phyloP scores from a whole-genome alignment of 2,113 vertebrate species.

The Tenebrosternarchus preto region DNA sequence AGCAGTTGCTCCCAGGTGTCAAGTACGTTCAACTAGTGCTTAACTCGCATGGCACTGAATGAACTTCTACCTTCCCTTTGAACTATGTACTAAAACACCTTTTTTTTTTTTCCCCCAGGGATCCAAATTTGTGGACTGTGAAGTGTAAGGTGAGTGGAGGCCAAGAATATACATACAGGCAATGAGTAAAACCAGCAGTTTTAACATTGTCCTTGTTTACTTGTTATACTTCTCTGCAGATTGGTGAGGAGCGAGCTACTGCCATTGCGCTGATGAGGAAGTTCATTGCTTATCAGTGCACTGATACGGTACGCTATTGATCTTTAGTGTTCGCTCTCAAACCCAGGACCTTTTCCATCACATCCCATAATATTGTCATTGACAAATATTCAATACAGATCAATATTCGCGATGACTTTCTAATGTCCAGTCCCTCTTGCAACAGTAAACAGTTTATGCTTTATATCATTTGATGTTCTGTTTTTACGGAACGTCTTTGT shows the following conservation, averaged over 20 bases:
- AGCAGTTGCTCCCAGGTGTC: constrained; percentile 91
- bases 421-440: too few relatives aligned
- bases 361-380: too few relatives aligned
- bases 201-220: neutral
- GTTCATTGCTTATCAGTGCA: constrained; percentile 96
- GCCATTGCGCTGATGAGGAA: constrained; percentile 95
- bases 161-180: neutral
- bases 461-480: too few relatives aligned
- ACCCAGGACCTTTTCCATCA: too few relatives aligned
- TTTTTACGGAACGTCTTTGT: neutral
- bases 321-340: neutral
- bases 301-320: constrained; percentile 80
- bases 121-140: constrained; percentile 94
- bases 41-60: neutral
- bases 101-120: constrained; percentile 75
- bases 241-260: constrained; percentile 89
- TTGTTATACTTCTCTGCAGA: constrained; percentile 68
- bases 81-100: neutral
- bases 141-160: constrained; percentile 84
- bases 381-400: too few relatives aligned
- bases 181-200: neutral
- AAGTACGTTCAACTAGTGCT: constrained; percentile 75
- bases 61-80: neutral
- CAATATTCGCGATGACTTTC: neutral
- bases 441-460: too few relatives aligned